Conservation (phyloP, 2,113 vertebrate species). For the Coryphaenoides rupestris region DNA sequence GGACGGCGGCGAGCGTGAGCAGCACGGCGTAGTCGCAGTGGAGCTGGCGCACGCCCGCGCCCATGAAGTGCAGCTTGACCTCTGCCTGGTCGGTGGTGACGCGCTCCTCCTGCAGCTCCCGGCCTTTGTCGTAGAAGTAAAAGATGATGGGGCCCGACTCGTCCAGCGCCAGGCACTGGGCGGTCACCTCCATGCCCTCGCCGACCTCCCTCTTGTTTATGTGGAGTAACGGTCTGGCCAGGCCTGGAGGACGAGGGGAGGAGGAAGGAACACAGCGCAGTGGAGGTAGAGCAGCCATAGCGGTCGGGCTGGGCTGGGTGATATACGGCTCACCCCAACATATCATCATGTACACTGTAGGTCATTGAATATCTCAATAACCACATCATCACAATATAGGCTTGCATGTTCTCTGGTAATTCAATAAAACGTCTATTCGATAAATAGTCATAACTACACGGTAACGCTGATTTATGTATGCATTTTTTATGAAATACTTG, state of each 20-base stretch:
- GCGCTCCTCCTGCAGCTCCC: background rate
- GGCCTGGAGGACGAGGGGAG: slow-evolving; percentile 47
- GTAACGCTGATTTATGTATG: no score
- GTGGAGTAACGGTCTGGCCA: slow-evolving; percentile 51
- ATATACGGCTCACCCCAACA: no score
- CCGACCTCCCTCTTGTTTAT: slow-evolving; percentile 16
- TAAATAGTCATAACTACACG: no score
- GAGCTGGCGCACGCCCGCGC: slow-evolving; percentile 25
- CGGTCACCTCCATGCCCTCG: slow-evolving; percentile 53
- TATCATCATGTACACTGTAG: no score
- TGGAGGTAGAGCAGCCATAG: no score
- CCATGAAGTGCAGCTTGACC: background rate
- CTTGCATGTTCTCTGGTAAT: no score
- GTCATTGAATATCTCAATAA: no score
- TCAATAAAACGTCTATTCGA: no score
- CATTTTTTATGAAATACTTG: no score
- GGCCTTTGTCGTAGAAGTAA: slow-evolving; percentile 39
- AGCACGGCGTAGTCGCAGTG: slow-evolving; percentile 55
- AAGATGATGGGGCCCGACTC: slow-evolving; percentile 53
- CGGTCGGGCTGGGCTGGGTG: no score
- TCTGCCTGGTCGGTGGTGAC: background rate
- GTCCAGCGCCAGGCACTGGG: slow-evolving; percentile 43
- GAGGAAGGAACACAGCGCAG: background rate
- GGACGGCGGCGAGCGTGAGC: accelerated
- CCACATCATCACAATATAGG: no score